A percentile compares a stretch with the other conserved stretches of the same genome.
phyloP scores from a whole-genome alignment of 2,888 invertebrate species.

The Phortica okadai region DNA sequence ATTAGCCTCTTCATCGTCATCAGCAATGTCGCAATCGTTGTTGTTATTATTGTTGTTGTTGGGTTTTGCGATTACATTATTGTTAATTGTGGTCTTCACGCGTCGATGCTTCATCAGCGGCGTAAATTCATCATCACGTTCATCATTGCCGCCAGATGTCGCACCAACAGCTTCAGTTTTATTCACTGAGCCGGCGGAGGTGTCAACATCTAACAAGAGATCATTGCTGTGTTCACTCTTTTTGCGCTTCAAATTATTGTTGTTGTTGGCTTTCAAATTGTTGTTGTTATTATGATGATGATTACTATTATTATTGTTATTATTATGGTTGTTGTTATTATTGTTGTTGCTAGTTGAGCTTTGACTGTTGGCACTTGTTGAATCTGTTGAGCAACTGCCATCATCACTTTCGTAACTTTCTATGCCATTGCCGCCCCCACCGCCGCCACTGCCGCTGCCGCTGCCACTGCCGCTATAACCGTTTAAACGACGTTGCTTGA shows the following conservation, averaged over 20 bases:
- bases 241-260: slow-evolving; percentile 66
- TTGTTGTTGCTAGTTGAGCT: slow-evolving; percentile 72
- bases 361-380: slow-evolving; percentile 74
- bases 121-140: slow-evolving; percentile 30
- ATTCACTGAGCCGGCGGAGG: slow-evolving; percentile 40
- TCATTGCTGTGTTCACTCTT: slow-evolving; percentile 62
- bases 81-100: slow-evolving; percentile 72
- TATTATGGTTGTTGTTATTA: slow-evolving; percentile 65
- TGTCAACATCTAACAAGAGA: slow-evolving; percentile 12
- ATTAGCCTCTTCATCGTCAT: neutral
- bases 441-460: slow-evolving; percentile 27
- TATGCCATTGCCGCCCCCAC: slow-evolving; percentile 39
- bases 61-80: slow-evolving; percentile 50
- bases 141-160: slow-evolving; percentile 47
- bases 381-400: slow-evolving; percentile 78
- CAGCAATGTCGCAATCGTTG: slow-evolving; percentile 10
- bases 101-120: slow-evolving; percentile 64
- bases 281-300: slow-evolving; percentile 60
- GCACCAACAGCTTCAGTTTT: slow-evolving; percentile 8
- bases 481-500: slow-evolving; percentile 50
- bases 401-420: slow-evolving; percentile 80
- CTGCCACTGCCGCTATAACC: slow-evolving; percentile 50
- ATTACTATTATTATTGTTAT: slow-evolving; percentile 60
- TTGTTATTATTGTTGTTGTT: slow-evolving; percentile 11
- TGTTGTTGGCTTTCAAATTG: slow-evolving; percentile 74